Percentiles rank a stretch among this genome's conserved stretches.
These are phyloP conservation scores for Napeogenes sylphis DNA, from an alignment of 2,888 invertebrate genomes.

Conservation along the genomic window DNA sequence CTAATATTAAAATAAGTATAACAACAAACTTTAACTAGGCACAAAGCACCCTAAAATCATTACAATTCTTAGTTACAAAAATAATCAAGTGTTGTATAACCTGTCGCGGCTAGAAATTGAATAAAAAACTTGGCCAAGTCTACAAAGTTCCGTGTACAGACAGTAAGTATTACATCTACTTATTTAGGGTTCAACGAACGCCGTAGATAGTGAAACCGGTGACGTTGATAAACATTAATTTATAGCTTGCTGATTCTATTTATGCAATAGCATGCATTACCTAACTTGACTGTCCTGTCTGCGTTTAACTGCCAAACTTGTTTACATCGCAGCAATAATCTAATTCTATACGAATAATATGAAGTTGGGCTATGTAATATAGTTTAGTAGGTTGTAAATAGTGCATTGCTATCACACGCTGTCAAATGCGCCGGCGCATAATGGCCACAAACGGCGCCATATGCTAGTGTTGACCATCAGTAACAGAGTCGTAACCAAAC, in stretches of 20 bases:
- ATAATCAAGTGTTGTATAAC: too few species aligned
- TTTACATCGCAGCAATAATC: too few species aligned
- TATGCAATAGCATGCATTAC: conserved; percentile 2
- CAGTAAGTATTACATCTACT: background rate
- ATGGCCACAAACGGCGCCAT: conserved; percentile 6
- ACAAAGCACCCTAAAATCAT: too few species aligned
- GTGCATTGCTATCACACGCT: background rate
- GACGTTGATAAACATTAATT: conserved; percentile 17
- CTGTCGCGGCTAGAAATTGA: too few species aligned
- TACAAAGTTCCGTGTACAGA: too few species aligned
- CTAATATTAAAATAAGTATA: background rate
- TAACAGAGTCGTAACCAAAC: background rate
- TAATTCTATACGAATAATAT: too few species aligned
- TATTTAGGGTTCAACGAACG: conserved; percentile 15
- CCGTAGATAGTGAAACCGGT: conserved; percentile 18
- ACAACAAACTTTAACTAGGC: too few species aligned
- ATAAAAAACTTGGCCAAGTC: too few species aligned
- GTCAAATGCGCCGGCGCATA: conserved; percentile 1
- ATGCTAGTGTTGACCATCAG: background rate
- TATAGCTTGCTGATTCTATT: conserved; percentile 9
- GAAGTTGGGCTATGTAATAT: too few species aligned
- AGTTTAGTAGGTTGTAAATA: too few species aligned
- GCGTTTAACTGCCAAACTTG: background rate
- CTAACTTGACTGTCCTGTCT: background rate
- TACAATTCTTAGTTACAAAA: too few species aligned